A percentile compares a stretch with the other conserved stretches of the same genome.
These are phyloP conservation scores for Dufourea novaeangliae DNA, from an alignment of 1,140 invertebrate genomes.

Conservation along the genomic window DNA sequence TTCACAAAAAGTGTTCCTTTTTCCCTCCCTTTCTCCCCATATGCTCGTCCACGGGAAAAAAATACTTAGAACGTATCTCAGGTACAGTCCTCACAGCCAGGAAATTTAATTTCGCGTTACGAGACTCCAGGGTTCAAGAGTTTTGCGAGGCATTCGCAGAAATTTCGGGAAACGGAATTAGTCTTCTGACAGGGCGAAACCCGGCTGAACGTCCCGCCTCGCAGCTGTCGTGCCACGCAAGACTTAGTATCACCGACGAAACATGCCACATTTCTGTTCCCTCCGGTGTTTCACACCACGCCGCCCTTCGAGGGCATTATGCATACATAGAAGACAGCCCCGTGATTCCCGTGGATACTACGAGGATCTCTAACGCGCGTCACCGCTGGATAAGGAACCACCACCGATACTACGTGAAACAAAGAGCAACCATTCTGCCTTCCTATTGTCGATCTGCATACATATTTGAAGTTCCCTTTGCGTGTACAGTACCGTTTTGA, in stretches of 20 bases:
- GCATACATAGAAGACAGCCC: conserved; percentile 30
- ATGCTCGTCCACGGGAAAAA: not conserved
- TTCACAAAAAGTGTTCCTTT: not conserved
- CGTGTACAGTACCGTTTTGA: too few relatives aligned
- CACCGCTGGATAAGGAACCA: not conserved
- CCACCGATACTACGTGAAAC: not conserved
- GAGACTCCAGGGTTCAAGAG: conserved; percentile 21
- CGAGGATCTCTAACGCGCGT: conserved; percentile 22
- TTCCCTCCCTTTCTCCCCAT: not conserved
- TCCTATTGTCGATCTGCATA: too few relatives aligned
- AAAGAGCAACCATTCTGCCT: too few relatives aligned
- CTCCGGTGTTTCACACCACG: conserved; percentile 29
- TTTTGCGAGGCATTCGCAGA: conserved; percentile 23
- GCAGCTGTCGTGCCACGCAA: conserved; percentile 41
- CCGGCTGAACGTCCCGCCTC: conserved; percentile 8
- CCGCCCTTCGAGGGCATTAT: conserved; percentile 44
- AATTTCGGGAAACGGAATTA: conserved; percentile 41
- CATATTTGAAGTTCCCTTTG: too few relatives aligned
- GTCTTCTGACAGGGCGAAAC: conserved; percentile 29
- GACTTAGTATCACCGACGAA: conserved; percentile 39
- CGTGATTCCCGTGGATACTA: conserved; percentile 19
- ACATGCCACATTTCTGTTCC: conserved; percentile 53
- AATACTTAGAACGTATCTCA: not conserved
- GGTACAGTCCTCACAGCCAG: not conserved
- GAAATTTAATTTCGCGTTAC: conserved; percentile 39